Base-by-base conservation (phyloP, 2,797 vertebrate species). In the Champsocephalus esox region DNA sequence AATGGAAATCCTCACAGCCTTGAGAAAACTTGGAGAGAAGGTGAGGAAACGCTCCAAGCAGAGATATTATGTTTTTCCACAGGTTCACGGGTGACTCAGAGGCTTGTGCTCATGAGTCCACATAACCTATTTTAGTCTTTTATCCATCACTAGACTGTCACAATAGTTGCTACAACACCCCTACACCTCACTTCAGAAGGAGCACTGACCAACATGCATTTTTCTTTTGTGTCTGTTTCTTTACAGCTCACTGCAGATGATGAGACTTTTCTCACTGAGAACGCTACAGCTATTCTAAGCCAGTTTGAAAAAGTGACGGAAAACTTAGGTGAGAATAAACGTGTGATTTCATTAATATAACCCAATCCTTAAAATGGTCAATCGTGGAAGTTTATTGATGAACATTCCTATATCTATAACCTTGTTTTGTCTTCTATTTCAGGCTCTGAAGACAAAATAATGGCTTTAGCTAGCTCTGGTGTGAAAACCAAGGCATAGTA, bases 381-480 rank as follows among this genome's bases (percentile, higher is more conserved):
- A 21, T 28, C 1, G 0, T 62, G n/a, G 4, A 60, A 17, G 10
- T 56, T 38, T 9, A 5, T 60, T 2, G 12, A 44, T 16, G 3
- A 19, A 19, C 8, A 16, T 10, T 62, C 2, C 28, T 11, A 32
- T 67, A 77, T 3, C 9, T 24, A 65, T 77, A 2, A 45, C 10
- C 6, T 77, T 11, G 1, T 70, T 74, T 73, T 75, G 0, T 3
- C 14, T 73, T 82, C 44, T 80, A 71, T 89, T 84, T 56, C 73
- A 99, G 98, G 98, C 28, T 98, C 97, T 5, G 98, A 97, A 92
- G 98, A 99, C 92, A 99, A 99, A 90, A 97, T 99, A 75, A 89
- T 99, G 92, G 98, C 98, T 85, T 94, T 99, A 85, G 98, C 98
- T 38, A 98, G 96, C 90, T 96, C 96, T 82, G 97, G 97, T 77